These are phyloP conservation scores for Taenaris catops DNA, from an alignment of 2,888 invertebrate species.

Conservation along the genomic window DNA sequence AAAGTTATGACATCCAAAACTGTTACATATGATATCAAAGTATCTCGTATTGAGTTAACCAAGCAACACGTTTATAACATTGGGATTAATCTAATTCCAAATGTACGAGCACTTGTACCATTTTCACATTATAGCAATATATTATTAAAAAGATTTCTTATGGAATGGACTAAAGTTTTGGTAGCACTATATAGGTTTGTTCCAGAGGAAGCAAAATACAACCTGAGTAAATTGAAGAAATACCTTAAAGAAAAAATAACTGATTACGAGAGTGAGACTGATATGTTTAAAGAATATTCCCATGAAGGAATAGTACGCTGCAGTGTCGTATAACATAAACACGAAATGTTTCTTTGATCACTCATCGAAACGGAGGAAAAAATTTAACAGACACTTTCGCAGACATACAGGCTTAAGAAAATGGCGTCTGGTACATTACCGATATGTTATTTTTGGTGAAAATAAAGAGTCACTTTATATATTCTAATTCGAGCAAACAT, in stretches of 20 bases:
- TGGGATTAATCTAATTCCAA: slow-evolving; percentile 60
- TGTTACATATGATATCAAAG: slow-evolving; percentile 9
- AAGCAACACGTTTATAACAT: slow-evolving; percentile 50
- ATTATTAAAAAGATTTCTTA: slow-evolving; percentile 61
- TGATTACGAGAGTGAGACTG: slow-evolving; percentile 1
- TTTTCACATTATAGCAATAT: slow-evolving; percentile 53
- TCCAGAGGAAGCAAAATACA: slow-evolving; percentile 41
- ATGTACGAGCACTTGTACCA: slow-evolving; percentile 48
- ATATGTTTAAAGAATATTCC: too few species aligned
- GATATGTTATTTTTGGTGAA: too few species aligned
- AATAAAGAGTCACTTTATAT: too few species aligned
- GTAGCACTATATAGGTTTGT: slow-evolving; percentile 62
- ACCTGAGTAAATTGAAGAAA: slow-evolving; percentile 24
- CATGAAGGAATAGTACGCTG: slow-evolving; percentile 65
- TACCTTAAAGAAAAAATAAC: slow-evolving; percentile 1
- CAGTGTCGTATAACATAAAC: slow-evolving; percentile 68
- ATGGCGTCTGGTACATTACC: too few species aligned
- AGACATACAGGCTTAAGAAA: too few species aligned
- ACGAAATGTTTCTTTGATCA: slow-evolving; percentile 46
- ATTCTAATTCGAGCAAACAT: too few species aligned
- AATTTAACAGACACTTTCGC: slow-evolving; percentile 11
- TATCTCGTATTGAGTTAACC: slow-evolving; percentile 28
- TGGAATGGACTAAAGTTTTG: slow-evolving; percentile 70
- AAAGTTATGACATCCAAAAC: slow-evolving; percentile 10
- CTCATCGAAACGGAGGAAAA: slow-evolving; percentile 20